These are phyloP conservation scores for Pomatorhinus ruficollis DNA, from an alignment of 2,113 vertebrate species.

Conservation along the genomic window DNA sequence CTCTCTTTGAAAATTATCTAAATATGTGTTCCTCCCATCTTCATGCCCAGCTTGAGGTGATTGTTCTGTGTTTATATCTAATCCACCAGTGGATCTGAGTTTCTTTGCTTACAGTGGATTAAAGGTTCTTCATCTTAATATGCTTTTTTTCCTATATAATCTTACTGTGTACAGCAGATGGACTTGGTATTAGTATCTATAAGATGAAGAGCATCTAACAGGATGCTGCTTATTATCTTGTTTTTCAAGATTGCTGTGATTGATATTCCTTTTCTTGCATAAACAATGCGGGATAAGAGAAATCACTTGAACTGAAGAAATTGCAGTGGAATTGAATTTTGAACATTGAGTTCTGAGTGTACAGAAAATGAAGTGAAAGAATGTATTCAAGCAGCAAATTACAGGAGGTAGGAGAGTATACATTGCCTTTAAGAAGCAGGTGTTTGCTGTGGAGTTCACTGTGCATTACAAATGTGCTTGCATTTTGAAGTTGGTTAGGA, in stretches of 20 bases:
- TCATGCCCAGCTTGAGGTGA: neutral
- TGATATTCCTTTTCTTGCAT: neutral
- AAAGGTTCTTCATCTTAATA: neutral
- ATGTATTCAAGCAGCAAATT: neutral
- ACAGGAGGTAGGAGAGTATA: neutral
- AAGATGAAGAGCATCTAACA: neutral
- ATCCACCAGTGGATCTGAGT: neutral
- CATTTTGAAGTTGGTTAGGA: neutral
- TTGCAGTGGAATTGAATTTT: conserved; percentile 4
- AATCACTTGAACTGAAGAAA: neutral
- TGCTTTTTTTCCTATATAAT: neutral
- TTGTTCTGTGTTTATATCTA: neutral
- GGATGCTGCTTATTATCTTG: neutral
- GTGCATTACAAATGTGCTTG: neutral
- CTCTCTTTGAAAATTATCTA: neutral
- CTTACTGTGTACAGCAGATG: neutral
- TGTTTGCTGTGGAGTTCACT: neutral
- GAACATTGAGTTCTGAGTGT: neutral
- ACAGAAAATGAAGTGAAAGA: neutral
- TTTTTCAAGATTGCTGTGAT: neutral
- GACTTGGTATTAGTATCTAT: neutral
- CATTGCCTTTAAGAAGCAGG: neutral
- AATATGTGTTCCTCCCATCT: neutral
- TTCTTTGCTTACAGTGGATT: neutral
- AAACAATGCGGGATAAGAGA: neutral